Evolutionary conservation across 2,888 invertebrate species (phyloP).

Genomic region (Lymantria monacha): DNA sequence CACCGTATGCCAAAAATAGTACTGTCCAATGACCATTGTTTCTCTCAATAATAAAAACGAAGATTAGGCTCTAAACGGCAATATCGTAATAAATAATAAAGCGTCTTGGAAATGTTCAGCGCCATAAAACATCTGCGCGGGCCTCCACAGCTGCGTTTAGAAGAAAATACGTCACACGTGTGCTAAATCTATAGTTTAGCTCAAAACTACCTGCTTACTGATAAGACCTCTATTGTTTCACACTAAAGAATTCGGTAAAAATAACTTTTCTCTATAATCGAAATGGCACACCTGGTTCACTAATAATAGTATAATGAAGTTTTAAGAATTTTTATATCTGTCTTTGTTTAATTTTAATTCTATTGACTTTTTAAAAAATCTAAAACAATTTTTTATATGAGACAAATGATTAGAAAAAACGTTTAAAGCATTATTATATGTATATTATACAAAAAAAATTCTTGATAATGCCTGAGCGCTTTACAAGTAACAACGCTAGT

Average conservation of each 20-base stretch:
- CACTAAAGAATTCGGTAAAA: conserved; percentile 12
- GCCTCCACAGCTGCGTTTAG: conserved; percentile 73
- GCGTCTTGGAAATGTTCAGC: conserved; percentile 76
- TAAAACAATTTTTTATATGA: background rate
- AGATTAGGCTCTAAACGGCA: conserved; percentile 80
- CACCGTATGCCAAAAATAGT: conserved; percentile 74
- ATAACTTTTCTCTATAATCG: conserved; percentile 25
- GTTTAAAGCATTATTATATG: too few species aligned
- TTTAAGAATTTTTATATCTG: background rate
- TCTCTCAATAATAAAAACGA: conserved; percentile 72
- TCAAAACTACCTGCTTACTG: conserved; percentile 51
- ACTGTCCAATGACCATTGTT: conserved; percentile 75
- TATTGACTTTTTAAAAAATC: background rate
- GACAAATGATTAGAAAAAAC: background rate
- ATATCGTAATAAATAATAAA: conserved; percentile 80
- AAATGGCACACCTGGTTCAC: conserved; percentile 54
- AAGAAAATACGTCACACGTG: conserved; percentile 79
- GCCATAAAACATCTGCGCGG: conserved; percentile 79
- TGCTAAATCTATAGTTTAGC: conserved; percentile 58
- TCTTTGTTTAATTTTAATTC: background rate
- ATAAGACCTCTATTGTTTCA: conserved; percentile 48
- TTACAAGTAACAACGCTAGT: too few species aligned
- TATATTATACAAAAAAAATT: too few species aligned
- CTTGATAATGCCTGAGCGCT: too few species aligned
- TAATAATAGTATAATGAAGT: background rate